Base-by-base conservation (phyloP, 2,797 vertebrate genomes). In the Tokudaia tokunoshimensis region DNA sequence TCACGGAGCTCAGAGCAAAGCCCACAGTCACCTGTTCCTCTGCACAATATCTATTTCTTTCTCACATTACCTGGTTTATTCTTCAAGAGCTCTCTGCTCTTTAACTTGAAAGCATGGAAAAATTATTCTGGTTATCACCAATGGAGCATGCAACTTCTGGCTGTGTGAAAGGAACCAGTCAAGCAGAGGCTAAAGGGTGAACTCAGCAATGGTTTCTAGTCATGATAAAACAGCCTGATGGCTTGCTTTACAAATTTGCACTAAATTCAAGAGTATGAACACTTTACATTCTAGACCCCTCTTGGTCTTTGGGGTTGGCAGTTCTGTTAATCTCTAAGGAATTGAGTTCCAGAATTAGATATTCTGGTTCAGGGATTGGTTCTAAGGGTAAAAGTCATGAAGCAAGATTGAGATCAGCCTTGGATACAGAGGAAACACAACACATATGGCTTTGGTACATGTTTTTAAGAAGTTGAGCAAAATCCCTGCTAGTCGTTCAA, bases 401-500 rank as follows among this genome's bases (percentile, higher is more conserved):
- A 84, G 41, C 7, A 92, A 75, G 63, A 84, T 31, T 94, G 92
- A 92, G 96, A 91, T 52, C 89, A 90, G 75, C 89, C 88, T 93
- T 96, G 89, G 89, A 81, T 72, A 92, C 63, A 89, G 65, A 96
- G 96, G 59, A 93, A 94, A 83, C 59, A 88, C 65, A 96, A 76
- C 80, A 88, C 81, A 94, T 29, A 67, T 2, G 57, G 91, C 63
- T 93, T 81, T n/a, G 41, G n/a, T 57, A 95, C 96, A 96, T 76
- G 93, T 74, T 94, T 44, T 59, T 83, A 82, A 95, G 65, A 96
- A 96, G 89, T 61, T 78, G 89, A 96, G 79, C 91, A 97, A 94
- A 57, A 89, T 74, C 91, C 22, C 90, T 74, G 83, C 78, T 94
- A 52, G 74, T 88, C 84, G 82, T 37, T 65, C 67, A 94, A 94